Percentiles rank a stretch among this genome's conserved stretches.
Conservation (phyloP, 2,888 invertebrate species). For the Aricia artaxerxes region DNA sequence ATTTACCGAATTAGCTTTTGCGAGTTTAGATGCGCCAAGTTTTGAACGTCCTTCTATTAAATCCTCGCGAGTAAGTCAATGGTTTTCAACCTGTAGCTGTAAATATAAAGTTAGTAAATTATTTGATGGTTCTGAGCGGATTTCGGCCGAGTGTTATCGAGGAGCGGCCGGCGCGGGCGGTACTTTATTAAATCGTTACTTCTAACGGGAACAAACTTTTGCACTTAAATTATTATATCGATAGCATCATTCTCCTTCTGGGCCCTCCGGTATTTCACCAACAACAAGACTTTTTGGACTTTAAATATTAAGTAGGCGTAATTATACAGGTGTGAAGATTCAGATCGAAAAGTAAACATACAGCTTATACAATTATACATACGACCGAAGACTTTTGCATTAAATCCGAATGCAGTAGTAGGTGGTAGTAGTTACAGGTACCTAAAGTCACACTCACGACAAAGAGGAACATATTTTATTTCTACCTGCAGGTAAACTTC, state of each 20-base stretch:
- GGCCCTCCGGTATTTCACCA: background rate
- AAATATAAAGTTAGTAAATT: slow-evolving; percentile 19
- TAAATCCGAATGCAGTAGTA: too few relatives aligned
- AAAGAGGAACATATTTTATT: too few relatives aligned
- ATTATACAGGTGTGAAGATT: background rate
- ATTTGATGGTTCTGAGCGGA: background rate
- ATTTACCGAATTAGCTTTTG: background rate
- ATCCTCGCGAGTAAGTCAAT: background rate
- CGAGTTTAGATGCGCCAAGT: background rate
- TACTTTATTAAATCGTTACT: slow-evolving; percentile 22
- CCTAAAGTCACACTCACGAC: too few relatives aligned
- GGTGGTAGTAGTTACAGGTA: too few relatives aligned
- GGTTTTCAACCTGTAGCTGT: slow-evolving; percentile 2
- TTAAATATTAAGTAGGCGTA: background rate
- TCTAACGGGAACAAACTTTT: slow-evolving; percentile 18
- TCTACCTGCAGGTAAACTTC: too few relatives aligned
- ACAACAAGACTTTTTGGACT: background rate
- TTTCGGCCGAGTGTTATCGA: background rate
- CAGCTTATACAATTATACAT: too few relatives aligned
- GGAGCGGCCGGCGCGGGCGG: slow-evolving; percentile 6
- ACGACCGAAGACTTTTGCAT: background rate
- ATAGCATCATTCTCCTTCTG: background rate
- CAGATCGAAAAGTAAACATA: background rate
- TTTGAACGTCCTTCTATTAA: background rate
- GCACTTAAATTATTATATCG: slow-evolving; percentile 13